Conservation (phyloP, 2,113 vertebrate species). For the Oncorhynchus masou region DNA sequence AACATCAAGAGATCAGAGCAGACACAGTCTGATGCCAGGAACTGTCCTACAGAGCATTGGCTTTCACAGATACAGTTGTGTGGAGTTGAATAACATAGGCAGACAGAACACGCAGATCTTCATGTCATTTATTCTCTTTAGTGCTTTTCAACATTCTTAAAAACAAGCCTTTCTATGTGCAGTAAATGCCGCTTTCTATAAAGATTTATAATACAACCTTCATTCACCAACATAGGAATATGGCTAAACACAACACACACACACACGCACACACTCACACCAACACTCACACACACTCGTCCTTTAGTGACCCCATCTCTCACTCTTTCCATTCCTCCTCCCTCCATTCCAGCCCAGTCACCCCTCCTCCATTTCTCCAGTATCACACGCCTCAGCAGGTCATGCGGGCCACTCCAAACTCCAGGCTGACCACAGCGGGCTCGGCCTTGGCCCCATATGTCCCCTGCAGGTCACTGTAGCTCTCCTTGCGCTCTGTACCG, state of each 20-base stretch:
- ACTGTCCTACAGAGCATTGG: neutral
- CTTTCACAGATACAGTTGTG: neutral
- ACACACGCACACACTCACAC: too few species aligned
- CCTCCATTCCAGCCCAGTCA: conserved; percentile 9
- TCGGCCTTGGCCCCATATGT: conserved; percentile 83
- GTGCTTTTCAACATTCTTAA: conserved; percentile 65
- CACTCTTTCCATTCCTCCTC: too few species aligned
- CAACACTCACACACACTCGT: conserved; percentile 23
- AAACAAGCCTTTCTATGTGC: conserved; percentile 49
- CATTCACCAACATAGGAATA: neutral
- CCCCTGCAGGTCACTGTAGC: conserved; percentile 81
- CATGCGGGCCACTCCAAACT: conserved; percentile 94
- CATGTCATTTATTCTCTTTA: conserved; percentile 60
- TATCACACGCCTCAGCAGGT: conserved; percentile 78
- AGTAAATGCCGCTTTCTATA: conserved; percentile 64
- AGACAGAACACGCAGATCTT: neutral
- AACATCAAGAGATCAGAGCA: neutral
- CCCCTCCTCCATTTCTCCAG: conserved; percentile 17
- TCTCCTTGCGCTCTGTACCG: conserved; percentile 87
- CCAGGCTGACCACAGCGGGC: conserved; percentile 87
- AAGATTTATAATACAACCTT: conserved; percentile 29
- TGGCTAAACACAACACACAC: conserved; percentile 3
- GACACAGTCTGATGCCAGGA: neutral
- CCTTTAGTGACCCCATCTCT: neutral
- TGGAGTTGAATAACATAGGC: neutral